These are phyloP conservation scores for Eupithecia subumbrata DNA, from an alignment of 2,888 invertebrate species.

Conservation along the genomic window DNA sequence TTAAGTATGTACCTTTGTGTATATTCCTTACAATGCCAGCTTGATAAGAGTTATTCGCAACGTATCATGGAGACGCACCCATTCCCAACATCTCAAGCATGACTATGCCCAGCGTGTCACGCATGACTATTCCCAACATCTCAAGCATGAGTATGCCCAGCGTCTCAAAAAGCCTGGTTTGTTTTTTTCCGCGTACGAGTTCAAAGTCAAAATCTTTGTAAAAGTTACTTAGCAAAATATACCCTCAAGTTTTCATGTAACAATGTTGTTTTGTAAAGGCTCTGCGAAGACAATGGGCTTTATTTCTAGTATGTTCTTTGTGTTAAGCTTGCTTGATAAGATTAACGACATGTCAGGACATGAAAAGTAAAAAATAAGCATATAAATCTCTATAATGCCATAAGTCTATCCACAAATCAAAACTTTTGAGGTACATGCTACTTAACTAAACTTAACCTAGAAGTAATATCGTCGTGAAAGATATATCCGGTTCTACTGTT, in stretches of 20 bases:
- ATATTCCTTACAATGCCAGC: too few species aligned
- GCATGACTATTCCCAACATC: too few species aligned
- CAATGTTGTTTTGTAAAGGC: neutral
- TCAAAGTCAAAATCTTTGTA: conserved; percentile 28
- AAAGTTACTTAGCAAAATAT: conserved; percentile 16
- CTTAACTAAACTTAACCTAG: too few species aligned
- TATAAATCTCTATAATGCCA: too few species aligned
- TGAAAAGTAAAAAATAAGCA: too few species aligned
- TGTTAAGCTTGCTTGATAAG: neutral
- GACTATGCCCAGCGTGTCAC: neutral
- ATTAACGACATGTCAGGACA: neutral
- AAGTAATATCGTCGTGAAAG: too few species aligned
- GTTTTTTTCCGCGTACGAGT: neutral
- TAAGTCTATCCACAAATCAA: too few species aligned
- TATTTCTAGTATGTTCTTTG: neutral
- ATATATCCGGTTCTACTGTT: too few species aligned
- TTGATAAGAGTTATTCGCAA: too few species aligned
- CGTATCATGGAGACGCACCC: too few species aligned
- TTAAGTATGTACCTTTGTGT: neutral
- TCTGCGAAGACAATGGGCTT: neutral
- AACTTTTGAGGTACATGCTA: too few species aligned
- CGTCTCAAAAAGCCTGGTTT: neutral
- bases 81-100: too few species aligned
- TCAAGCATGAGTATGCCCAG: neutral
- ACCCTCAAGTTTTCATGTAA: neutral